Evolutionary conservation across 2,888 invertebrate genomes (phyloP), one percentile per base, ranked within the genome.

Genomic region (Drosophila kambysellisi): DNA sequence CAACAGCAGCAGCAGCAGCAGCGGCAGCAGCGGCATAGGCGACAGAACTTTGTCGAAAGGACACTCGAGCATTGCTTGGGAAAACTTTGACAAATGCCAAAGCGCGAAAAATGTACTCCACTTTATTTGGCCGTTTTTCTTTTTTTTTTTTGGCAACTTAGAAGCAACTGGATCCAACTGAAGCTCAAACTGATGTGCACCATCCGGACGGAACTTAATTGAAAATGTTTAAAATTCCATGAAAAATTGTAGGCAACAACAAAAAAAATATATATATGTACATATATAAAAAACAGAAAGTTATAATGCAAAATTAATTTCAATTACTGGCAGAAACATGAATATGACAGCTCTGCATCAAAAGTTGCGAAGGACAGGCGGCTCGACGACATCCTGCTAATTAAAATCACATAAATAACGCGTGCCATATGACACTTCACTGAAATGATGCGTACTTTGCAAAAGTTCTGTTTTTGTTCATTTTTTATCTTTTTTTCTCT

Each of bases 1-100:
- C 30, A 52, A 30, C 41, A 29, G 12, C 46, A 50, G 54, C 51
- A 54, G 33, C 39, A 52, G 58, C 50, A 53, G 52, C 54, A 32
- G 48, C 35, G 33, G 58, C 50, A 53, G 52, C 54, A 32, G 48
- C 35, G 33, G 61, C 61, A 53, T 39, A 59, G 60, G 69, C 52
- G 32, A 51, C 33, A 66, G 63, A 81, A 76, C 58, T 84, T 82
- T 69, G 48, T 41, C 59, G 74, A 81, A 88, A 86, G 90, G 87
- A 88, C 90, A 90, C 83, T 86, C 70, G 68, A 86, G 74, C 70
- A 43, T 74, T 41, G 60, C 60, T 50, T n/a, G 43, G 43, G 32
- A 70, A 90, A 87, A 89, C 80, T 88, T 88, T 88, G 88, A 89
- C 88, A 90, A 90, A 90, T 90, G 87, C 90, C 87, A 83, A 86